Evolutionary conservation across 1,140 invertebrate genomes (phyloP).

Genomic region (Pararge aegeria): DNA sequence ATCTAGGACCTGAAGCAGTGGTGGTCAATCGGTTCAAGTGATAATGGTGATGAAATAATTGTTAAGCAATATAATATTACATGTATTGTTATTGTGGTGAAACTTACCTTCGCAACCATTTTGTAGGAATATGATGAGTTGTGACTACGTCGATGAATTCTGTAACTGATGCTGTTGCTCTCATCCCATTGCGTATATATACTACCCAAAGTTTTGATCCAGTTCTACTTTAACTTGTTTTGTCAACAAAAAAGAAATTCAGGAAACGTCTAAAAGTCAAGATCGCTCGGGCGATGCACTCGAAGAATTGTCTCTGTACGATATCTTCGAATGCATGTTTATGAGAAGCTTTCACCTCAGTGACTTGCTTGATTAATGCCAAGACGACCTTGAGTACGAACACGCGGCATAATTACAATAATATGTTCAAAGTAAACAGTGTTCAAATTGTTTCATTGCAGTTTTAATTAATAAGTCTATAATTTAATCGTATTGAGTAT

Average conservation of each 20-base stretch:
- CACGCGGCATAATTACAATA: neutral
- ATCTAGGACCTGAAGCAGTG: too few relatives aligned
- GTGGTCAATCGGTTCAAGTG: too few relatives aligned
- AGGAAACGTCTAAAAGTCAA: slow-evolving; percentile 71
- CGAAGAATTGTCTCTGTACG: slow-evolving; percentile 35
- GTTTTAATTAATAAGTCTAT: slow-evolving; percentile 6
- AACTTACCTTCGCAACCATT: slow-evolving; percentile 54
- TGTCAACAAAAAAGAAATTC: slow-evolving; percentile 57
- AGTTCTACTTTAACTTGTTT: slow-evolving; percentile 52
- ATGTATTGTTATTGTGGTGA: neutral
- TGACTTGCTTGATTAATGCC: slow-evolving; percentile 21
- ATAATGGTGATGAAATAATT: too few relatives aligned
- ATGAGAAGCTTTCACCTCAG: slow-evolving; percentile 9
- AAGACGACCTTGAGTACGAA: slow-evolving; percentile 6
- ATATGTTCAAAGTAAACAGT: neutral
- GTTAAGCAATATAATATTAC: too few relatives aligned
- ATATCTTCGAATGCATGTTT: slow-evolving; percentile 21
- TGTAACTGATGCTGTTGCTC: slow-evolving; percentile 42
- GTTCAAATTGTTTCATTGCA: neutral
- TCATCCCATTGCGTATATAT: slow-evolving; percentile 41
- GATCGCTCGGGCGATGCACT: slow-evolving; percentile 52
- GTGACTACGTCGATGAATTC: slow-evolving; percentile 49
- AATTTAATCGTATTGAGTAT: neutral
- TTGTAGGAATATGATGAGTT: slow-evolving; percentile 34
- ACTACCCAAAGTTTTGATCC: slow-evolving; percentile 42